These are phyloP conservation scores for Psilopogon haemacephalus DNA, from an alignment of 2,113 vertebrate species.

Conservation along the genomic window DNA sequence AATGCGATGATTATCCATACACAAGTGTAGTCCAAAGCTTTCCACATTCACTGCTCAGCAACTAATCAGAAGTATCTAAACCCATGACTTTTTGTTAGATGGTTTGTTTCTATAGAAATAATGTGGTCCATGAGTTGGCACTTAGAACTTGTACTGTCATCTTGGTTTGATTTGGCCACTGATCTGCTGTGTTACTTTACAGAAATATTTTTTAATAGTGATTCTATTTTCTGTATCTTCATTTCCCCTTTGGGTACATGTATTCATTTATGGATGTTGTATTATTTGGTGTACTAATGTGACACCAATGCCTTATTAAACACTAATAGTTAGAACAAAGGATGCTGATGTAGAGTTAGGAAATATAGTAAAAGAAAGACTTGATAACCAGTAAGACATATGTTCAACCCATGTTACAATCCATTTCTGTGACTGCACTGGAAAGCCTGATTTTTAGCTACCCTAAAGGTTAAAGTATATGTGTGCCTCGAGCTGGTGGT, in stretches of 20 bases:
- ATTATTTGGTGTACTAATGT: neutral
- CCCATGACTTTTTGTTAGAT: neutral
- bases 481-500: neutral
- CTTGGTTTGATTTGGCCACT: neutral
- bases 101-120: too few relatives aligned
- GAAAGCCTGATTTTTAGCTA: neutral
- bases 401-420: too few relatives aligned
- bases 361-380: neutral
- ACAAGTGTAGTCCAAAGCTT: neutral
- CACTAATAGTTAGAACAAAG: neutral
- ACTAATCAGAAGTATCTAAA: neutral
- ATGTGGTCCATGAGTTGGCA: neutral
- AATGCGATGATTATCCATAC: neutral
- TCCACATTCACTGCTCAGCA: neutral
- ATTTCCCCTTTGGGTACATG: too few relatives aligned
- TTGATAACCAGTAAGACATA: neutral
- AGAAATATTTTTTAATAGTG: too few relatives aligned
- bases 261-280: neutral
- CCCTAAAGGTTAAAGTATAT: neutral
- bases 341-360: neutral
- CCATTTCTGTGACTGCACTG: neutral
- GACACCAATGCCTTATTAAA: neutral
- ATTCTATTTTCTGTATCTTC: too few relatives aligned
- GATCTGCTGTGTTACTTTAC: neutral
- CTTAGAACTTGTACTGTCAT: neutral